Conservation (phyloP, 2,888 invertebrate species). For the Heliconius aoede region DNA sequence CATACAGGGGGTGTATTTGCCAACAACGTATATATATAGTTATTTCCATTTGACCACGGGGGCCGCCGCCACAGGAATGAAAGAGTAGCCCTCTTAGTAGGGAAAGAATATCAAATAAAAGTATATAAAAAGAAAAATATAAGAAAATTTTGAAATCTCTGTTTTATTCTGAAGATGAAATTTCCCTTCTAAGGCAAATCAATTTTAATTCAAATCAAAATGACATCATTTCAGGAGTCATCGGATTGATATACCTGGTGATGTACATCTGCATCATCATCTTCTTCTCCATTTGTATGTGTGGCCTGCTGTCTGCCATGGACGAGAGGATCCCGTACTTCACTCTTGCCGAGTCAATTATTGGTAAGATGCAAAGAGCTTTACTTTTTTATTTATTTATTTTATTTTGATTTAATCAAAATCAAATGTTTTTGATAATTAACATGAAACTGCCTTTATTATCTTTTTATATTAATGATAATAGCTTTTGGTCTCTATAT, state of each 20-base stretch:
- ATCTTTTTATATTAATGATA: background rate
- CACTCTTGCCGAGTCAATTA: constrained; percentile 90
- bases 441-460: background rate
- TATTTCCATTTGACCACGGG: too few relatives aligned
- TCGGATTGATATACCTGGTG: constrained; percentile 93
- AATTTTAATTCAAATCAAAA: background rate
- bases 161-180: background rate
- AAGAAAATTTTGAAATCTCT: too few relatives aligned
- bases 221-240: constrained; percentile 88
- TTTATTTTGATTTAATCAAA: background rate
- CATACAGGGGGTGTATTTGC: too few relatives aligned
- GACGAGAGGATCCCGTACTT: constrained; percentile 90
- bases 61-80: too few relatives aligned
- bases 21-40: too few relatives aligned
- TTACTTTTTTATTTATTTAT: background rate
- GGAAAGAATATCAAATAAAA: too few relatives aligned
- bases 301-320: constrained; percentile 90
- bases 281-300: constrained; percentile 95
- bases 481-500: background rate
- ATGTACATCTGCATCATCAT: constrained; percentile 94
- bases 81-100: too few relatives aligned
- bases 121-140: background rate
- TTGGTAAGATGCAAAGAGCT: constrained; percentile 75
- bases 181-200: background rate
- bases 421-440: too few relatives aligned